Evolutionary conservation across 2,888 invertebrate species (phyloP).

Genomic region (Scrobipalpa atriplicella): DNA sequence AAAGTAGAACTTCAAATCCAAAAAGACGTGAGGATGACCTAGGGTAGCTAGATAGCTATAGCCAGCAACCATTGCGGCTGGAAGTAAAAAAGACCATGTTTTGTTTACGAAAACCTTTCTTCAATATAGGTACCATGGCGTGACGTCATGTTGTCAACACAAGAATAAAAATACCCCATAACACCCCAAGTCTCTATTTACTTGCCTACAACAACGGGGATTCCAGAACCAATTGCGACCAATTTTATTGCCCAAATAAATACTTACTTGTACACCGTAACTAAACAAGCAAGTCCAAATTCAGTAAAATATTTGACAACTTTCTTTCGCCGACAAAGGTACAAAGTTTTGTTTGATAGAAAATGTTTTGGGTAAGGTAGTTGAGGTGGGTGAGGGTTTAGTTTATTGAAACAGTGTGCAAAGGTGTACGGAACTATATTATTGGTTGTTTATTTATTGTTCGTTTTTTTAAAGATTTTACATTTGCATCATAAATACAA

Average conservation of each 20-base stretch:
- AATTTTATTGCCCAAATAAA: slow-evolving; percentile 25
- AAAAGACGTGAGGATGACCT: too few species aligned
- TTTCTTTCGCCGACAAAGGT: slow-evolving; percentile 22
- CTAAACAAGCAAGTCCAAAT: slow-evolving; percentile 12
- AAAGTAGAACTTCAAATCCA: too few species aligned
- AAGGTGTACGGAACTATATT: too few species aligned
- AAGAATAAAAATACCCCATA: neutral
- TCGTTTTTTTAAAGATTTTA: too few species aligned
- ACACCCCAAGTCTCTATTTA: neutral
- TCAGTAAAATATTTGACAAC: slow-evolving; percentile 25
- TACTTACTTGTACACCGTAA: slow-evolving; percentile 23
- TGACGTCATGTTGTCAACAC: neutral
- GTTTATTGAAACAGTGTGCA: neutral
- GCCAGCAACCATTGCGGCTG: too few species aligned
- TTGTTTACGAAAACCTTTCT: too few species aligned
- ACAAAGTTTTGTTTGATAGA: slow-evolving; percentile 4
- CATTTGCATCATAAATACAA: too few species aligned
- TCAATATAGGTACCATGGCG: neutral
- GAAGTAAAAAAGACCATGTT: too few species aligned
- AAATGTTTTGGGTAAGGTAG: neutral
- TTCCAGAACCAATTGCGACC: slow-evolving; percentile 10
- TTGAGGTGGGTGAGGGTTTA: neutral
- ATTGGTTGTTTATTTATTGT: too few species aligned
- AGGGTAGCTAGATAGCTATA: too few species aligned
- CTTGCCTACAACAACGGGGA: neutral